Conservation (phyloP, 2,888 invertebrate genomes). For the Busseola fusca region DNA sequence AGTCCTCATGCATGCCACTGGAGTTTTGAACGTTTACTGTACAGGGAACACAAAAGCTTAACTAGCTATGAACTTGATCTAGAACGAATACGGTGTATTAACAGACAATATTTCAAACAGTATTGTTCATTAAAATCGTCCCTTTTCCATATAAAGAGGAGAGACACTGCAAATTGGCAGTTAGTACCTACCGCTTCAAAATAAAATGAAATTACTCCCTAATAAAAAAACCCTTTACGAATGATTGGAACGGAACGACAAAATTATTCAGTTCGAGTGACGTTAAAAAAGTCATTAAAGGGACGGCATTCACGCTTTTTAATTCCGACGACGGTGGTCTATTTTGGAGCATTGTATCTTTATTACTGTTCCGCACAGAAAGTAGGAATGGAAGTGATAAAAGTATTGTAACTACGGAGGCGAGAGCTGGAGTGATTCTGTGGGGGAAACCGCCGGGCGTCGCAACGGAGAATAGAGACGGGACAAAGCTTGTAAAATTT, state of each 20-base stretch:
- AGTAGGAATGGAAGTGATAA: constrained; percentile 55
- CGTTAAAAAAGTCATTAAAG: constrained; percentile 72
- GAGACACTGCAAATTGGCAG: constrained; percentile 54
- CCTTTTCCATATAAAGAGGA: constrained; percentile 44
- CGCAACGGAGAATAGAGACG: constrained; percentile 9
- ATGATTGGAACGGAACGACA: constrained; percentile 70
- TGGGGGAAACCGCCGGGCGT: constrained; percentile 24
- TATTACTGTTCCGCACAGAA: constrained; percentile 50
- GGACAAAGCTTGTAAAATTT: constrained; percentile 38
- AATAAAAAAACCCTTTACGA: constrained; percentile 70
- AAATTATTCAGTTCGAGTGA: constrained; percentile 70
- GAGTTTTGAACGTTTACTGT: too few relatives aligned
- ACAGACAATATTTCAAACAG: constrained; percentile 36
- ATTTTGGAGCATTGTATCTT: constrained; percentile 61
- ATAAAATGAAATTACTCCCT: constrained; percentile 63
- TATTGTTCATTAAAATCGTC: constrained; percentile 43
- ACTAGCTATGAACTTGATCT: constrained; percentile 33
- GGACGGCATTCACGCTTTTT: constrained; percentile 60
- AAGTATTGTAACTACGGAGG: constrained; percentile 43
- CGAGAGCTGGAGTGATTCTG: constrained; percentile 18
- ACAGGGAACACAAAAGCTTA: constrained; percentile 31
- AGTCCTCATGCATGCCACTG: too few relatives aligned
- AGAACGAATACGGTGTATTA: constrained; percentile 25
- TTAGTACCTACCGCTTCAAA: constrained; percentile 53
- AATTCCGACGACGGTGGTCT: constrained; percentile 64